A percentile compares a stretch with the other conserved stretches of the same genome.
These are phyloP conservation scores for Drosophila leontia DNA, from an alignment of 1,140 invertebrate genomes.

Conservation along the genomic window DNA sequence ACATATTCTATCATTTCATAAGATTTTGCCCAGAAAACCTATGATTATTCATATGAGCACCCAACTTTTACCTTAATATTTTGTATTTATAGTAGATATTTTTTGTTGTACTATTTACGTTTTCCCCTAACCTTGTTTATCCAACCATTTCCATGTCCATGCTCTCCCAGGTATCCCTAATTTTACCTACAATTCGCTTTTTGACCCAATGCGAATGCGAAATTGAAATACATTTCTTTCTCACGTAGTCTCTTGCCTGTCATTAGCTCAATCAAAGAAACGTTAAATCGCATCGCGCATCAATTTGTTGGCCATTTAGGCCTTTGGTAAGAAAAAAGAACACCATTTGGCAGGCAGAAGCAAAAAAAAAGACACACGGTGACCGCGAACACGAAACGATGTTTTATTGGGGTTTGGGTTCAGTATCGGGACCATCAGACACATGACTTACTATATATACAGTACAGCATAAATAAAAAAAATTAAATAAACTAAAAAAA, in stretches of 20 bases:
- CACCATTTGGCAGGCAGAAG: constrained; percentile 51
- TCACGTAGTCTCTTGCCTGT: constrained; percentile 79
- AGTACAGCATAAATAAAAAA: neutral
- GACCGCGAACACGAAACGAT: constrained; percentile 46
- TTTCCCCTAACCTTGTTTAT: constrained; percentile 22
- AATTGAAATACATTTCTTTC: constrained; percentile 85
- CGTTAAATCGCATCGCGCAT: constrained; percentile 79
- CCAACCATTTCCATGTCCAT: neutral
- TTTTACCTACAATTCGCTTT: constrained; percentile 26
- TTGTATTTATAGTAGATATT: neutral
- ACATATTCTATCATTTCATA: neutral
- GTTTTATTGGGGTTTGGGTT: constrained; percentile 30
- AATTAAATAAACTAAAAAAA: neutral
- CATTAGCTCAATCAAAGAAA: constrained; percentile 82
- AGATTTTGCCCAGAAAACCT: neutral
- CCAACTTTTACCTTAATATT: no score
- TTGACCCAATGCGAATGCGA: constrained; percentile 78
- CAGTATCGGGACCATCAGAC: constrained; percentile 37
- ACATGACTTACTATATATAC: constrained; percentile 43
- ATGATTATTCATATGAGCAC: no score
- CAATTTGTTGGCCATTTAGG: constrained; percentile 76
- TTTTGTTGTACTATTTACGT: neutral
- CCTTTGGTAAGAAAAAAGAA: constrained; percentile 24
- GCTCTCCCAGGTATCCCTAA: neutral
- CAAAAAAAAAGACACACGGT: constrained; percentile 34